Conservation (phyloP, 2,888 invertebrate genomes). For the Nomada fabriciana region DNA sequence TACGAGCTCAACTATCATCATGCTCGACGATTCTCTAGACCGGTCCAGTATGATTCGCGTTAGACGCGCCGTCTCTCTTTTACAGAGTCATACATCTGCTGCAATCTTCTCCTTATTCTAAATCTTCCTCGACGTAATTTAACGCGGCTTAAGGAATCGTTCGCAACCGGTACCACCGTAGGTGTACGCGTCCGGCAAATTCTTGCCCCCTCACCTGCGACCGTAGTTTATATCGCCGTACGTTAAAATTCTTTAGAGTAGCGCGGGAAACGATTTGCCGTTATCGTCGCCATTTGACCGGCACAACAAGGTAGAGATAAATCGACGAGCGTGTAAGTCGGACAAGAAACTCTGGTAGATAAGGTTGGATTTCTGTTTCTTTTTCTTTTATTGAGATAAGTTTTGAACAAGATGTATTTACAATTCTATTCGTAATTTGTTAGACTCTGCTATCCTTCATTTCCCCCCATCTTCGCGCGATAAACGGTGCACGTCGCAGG, state of each 20-base stretch:
- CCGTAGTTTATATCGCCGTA: conserved; percentile 13
- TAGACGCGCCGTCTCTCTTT: conserved; percentile 14
- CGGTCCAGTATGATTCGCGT: conserved; percentile 60
- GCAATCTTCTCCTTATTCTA: conserved; percentile 27
- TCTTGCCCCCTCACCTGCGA: background rate
- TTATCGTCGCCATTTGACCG: conserved; percentile 3
- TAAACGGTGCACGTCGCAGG: background rate
- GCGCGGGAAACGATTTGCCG: conserved; percentile 10
- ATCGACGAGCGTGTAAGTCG: conserved; percentile 7
- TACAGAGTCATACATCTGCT: conserved; percentile 62
- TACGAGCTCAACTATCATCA: conserved; percentile 48
- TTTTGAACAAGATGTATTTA: background rate
- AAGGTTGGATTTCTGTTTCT: background rate
- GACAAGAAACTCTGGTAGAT: background rate
- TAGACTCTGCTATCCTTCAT: too few relatives aligned
- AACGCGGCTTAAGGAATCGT: too few relatives aligned
- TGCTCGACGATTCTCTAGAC: conserved; percentile 42
- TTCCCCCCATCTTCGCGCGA: background rate
- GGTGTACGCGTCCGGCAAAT: background rate
- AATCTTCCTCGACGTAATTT: conserved; percentile 1
- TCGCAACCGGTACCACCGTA: too few relatives aligned
- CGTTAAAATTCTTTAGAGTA: conserved; percentile 38
- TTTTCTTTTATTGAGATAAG: background rate
- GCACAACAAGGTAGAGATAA: conserved; percentile 22
- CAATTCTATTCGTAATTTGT: too few relatives aligned